phyloP scores from a whole-genome alignment of 2,888 invertebrate species.

The Noctua fimbriata region DNA sequence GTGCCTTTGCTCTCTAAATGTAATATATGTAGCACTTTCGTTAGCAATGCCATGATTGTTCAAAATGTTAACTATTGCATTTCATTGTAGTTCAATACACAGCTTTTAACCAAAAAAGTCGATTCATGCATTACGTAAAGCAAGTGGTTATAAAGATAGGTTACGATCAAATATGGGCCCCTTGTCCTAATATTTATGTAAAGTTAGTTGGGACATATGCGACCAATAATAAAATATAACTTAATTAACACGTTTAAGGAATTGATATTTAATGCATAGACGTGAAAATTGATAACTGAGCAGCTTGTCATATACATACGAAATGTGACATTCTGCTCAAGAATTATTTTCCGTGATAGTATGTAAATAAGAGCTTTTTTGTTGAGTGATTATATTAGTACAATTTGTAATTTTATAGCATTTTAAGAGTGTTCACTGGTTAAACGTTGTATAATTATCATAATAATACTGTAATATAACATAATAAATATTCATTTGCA shows the following conservation, averaged over 20 bases:
- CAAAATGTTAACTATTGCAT: conserved; percentile 58
- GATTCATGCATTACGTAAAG: conserved; percentile 22
- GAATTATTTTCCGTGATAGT: background rate
- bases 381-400: conserved; percentile 67
- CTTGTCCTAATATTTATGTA: conserved; percentile 2
- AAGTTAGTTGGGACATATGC: conserved; percentile 10
- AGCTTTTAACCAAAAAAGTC: conserved; percentile 41
- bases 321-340: background rate
- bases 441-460: conserved; percentile 41
- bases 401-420: conserved; percentile 65
- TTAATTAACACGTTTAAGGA: conserved; percentile 50
- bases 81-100: conserved; percentile 49
- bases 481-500: conserved; percentile 37
- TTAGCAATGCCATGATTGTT: conserved; percentile 60
- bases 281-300: conserved; percentile 18
- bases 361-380: conserved; percentile 46
- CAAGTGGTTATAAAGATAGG: background rate
- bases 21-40: conserved; percentile 28
- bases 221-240: conserved; percentile 48
- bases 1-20: conserved; percentile 58
- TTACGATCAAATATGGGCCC: background rate
- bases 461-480: conserved; percentile 43
- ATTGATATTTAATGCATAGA: conserved; percentile 47
- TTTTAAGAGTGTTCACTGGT: conserved; percentile 46
- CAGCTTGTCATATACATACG: conserved; percentile 12